A percentile compares a stretch with the other conserved stretches of the same genome.
These are phyloP conservation scores for Dugesia japonica DNA, from an alignment of 2,888 invertebrate species.

Conservation along the genomic window DNA sequence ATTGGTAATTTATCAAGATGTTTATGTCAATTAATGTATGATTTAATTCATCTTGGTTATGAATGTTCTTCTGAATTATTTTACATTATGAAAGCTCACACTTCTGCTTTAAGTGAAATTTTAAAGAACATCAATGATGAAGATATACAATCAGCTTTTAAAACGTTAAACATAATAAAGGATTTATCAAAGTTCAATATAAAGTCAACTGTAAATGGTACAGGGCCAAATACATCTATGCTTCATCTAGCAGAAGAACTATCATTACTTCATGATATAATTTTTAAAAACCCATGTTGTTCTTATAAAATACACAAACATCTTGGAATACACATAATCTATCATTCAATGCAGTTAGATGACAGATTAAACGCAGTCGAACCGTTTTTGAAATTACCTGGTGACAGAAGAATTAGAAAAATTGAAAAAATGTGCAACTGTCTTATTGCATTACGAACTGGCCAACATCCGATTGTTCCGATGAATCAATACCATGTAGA, in stretches of 20 bases:
- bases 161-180: background rate
- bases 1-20: background rate
- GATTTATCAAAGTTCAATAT: background rate
- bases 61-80: background rate
- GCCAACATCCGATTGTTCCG: background rate
- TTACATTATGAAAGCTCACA: background rate
- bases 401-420: background rate
- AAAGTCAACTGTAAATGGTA: background rate
- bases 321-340: background rate
- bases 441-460: background rate
- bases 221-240: background rate
- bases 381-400: background rate
- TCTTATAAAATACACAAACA: background rate
- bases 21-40: slow-evolving; percentile 3
- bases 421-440: background rate
- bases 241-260: background rate
- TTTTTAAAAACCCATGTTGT: background rate
- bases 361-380: background rate
- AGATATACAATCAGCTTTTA: background rate
- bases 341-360: background rate
- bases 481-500: background rate
- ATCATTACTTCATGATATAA: background rate
- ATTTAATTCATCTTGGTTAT: background rate
- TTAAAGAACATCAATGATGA: background rate
- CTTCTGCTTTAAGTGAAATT: background rate